A percentile compares a stretch with the other conserved stretches of the same genome.
These are phyloP conservation scores for Drosophila atripex DNA, from an alignment of 2,888 invertebrate species.

Conservation along the genomic window DNA sequence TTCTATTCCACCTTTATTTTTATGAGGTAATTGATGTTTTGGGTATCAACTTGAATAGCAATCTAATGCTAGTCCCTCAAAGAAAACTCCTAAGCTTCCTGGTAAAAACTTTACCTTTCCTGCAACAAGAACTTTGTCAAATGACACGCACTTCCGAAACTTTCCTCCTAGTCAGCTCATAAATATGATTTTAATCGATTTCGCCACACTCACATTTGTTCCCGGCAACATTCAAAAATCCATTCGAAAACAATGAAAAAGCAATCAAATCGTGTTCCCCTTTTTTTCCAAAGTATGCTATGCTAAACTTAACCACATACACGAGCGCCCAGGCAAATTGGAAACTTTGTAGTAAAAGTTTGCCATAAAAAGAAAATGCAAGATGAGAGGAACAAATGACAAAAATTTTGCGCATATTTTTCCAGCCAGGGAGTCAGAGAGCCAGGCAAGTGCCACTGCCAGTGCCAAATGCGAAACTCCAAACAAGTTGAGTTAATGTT, in stretches of 20 bases:
- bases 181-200: constrained; percentile 76
- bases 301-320: constrained; percentile 48
- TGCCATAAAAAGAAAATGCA: constrained; percentile 39
- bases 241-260: constrained; percentile 75
- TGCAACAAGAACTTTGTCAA: constrained; percentile 21
- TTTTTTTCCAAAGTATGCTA: constrained; percentile 32
- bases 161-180: constrained; percentile 46
- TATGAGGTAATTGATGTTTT: no score
- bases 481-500: constrained; percentile 74
- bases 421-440: constrained; percentile 28
- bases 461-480: constrained; percentile 48
- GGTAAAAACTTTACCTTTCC: constrained; percentile 21
- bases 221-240: constrained; percentile 45
- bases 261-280: constrained; percentile 64
- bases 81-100: constrained; percentile 6
- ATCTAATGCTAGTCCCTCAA: neutral
- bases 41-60: neutral
- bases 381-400: constrained; percentile 40
- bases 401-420: constrained; percentile 61
- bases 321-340: constrained; percentile 31
- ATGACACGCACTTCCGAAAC: constrained; percentile 29
- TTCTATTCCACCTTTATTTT: no score
- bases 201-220: constrained; percentile 44
- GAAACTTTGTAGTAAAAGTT: constrained; percentile 60
- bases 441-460: constrained; percentile 1